Percentiles rank a stretch among this genome's conserved stretches.
Evolutionary conservation across 2,888 invertebrate genomes (phyloP).

Genomic region (Drosophila siamana): DNA sequence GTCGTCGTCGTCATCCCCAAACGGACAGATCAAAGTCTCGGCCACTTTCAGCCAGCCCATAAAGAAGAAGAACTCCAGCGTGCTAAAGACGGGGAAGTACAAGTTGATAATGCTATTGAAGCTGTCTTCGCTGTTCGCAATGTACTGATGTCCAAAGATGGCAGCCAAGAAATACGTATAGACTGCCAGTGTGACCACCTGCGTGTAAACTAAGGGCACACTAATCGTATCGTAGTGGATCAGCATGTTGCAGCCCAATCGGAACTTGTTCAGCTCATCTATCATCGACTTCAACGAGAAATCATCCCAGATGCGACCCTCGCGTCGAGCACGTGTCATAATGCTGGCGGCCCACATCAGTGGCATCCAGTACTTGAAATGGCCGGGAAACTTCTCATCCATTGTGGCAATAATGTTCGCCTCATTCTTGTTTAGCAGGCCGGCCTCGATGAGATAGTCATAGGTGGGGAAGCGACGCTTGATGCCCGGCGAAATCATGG

Average conservation of each 20-base stretch:
- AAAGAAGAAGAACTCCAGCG: conserved; percentile 94
- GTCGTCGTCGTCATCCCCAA: conserved; percentile 95
- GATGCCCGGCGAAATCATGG: conserved; percentile 93
- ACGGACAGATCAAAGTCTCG: conserved; percentile 95
- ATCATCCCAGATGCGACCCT: conserved; percentile 94
- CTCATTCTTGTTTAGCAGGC: conserved; percentile 92
- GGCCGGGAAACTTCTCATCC: conserved; percentile 92
- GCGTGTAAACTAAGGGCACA: conserved; percentile 92
- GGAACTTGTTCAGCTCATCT: conserved; percentile 93
- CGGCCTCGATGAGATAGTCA: conserved; percentile 93
- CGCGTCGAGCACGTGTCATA: conserved; percentile 93
- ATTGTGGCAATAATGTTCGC: conserved; percentile 90
- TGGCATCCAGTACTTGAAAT: conserved; percentile 95
- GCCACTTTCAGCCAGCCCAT: conserved; percentile 97
- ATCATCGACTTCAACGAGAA: conserved; percentile 96
- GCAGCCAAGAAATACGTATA: conserved; percentile 95
- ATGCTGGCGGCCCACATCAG: conserved; percentile 96
- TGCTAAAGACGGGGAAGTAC: conserved; percentile 95
- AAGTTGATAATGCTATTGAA: conserved; percentile 89
- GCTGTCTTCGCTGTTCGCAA: conserved; percentile 86
- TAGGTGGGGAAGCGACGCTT: conserved; percentile 94
- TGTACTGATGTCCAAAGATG: conserved; percentile 95
- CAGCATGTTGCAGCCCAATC: conserved; percentile 90
- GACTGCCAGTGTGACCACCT: conserved; percentile 94
- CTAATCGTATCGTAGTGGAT: conserved; percentile 91